Evolutionary conservation across 2,797 vertebrate genomes (phyloP).

Genomic region (Arctocebus calabarensis): DNA sequence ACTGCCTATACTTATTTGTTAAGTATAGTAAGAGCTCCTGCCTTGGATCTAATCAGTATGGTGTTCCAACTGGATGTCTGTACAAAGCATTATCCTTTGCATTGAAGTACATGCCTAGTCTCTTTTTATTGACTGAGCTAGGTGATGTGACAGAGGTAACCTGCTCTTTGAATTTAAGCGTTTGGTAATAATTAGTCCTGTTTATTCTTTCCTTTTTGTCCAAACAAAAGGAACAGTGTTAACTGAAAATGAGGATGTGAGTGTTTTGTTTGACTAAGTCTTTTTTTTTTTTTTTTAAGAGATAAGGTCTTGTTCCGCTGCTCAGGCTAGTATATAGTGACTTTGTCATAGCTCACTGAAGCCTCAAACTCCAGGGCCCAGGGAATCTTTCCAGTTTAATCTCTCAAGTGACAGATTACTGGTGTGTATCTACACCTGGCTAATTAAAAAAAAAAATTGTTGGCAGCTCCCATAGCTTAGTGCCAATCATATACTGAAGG

Average conservation of each 20-base stretch:
- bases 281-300: neutral
- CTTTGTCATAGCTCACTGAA: neutral
- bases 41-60: neutral
- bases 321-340: neutral
- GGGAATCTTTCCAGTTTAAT: neutral
- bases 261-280: slow-evolving; percentile 48
- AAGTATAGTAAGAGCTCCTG: slow-evolving; percentile 5
- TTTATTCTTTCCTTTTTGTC: slow-evolving; percentile 40
- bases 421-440: neutral
- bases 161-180: slow-evolving; percentile 23
- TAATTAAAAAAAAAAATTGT: neutral
- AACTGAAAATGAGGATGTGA: neutral
- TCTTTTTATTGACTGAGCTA: slow-evolving; percentile 41
- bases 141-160: neutral
- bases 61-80: neutral
- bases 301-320: neutral
- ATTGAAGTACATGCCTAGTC: neutral
- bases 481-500: no score
- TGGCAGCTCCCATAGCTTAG: neutral
- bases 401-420: neutral
- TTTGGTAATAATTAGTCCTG: slow-evolving; percentile 33
- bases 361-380: neutral
- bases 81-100: neutral
- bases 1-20: neutral
- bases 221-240: slow-evolving; percentile 33